These are phyloP conservation scores for Mycetomoellerius zeteki DNA, from an alignment of 1,140 invertebrate genomes.

Conservation along the genomic window DNA sequence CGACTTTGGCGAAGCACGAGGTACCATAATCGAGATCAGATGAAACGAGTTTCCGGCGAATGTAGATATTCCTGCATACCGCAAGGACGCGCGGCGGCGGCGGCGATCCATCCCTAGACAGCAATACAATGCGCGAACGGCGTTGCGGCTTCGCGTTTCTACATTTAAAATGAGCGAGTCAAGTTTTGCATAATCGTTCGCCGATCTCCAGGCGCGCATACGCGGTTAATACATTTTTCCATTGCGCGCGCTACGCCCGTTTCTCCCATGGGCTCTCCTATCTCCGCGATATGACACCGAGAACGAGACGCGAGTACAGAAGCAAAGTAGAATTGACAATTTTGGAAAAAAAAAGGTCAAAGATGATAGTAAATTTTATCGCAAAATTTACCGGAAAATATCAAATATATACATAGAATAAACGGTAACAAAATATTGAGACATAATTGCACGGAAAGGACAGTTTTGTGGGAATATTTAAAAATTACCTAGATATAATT, in stretches of 20 bases:
- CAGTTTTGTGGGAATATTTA: no score
- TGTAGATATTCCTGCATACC: conserved; percentile 17
- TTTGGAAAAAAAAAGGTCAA: not conserved
- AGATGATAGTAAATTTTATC: conserved; percentile 3
- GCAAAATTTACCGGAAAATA: not conserved
- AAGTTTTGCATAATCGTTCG: conserved; percentile 73
- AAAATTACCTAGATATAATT: no score
- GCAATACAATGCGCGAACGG: conserved; percentile 51
- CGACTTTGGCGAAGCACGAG: conserved; percentile 11
- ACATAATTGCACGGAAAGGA: not conserved
- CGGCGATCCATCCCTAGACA: conserved; percentile 62
- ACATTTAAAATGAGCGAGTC: conserved; percentile 73
- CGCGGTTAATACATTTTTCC: conserved; percentile 67
- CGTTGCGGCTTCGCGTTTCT: conserved; percentile 68
- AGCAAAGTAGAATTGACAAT: conserved; percentile 45
- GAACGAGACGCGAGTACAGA: conserved; percentile 40
- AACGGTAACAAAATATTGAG: not conserved
- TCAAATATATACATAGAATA: not conserved
- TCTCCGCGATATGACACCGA: conserved; percentile 50
- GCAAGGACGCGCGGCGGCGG: not conserved
- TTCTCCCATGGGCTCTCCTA: conserved; percentile 46
- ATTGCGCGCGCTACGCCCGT: conserved; percentile 21
- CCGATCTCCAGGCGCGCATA: conserved; percentile 68
- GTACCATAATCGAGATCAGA: conserved; percentile 30
- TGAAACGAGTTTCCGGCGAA: conserved; percentile 40